Base-by-base conservation (phyloP, 92 coral and sea anemone species). In the Siderastrea radians region DNA sequence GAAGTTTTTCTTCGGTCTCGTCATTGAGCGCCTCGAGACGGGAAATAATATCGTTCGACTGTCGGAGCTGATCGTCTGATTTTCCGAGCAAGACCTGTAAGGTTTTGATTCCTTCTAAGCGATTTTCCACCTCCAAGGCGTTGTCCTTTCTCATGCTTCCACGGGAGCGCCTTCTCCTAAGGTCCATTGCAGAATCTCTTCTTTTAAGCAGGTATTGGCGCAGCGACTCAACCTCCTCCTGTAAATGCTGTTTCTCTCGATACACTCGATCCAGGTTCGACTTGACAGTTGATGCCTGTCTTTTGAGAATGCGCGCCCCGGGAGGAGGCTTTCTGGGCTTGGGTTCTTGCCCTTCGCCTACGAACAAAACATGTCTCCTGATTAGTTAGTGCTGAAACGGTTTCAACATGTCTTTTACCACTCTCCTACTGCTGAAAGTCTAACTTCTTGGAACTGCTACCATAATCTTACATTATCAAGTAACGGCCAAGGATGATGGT, bases 231-330 rank as follows among this genome's bases (percentile, higher is more conserved):
- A 95, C 98, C 61, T 95, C 98, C 62, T 91, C 94, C 74, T 95
- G 92, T 7, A 95, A 86, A 68, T 95, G 98, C 43, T 90, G 96
- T 81, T 93, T 95, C 76, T 95, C 98, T 54, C 96, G 84, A 78
- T 72, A 93, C 1, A 95, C 96, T 43, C 98, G 92, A 83, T 95
- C 98, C 78, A 95, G 87, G 84, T 95, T 95, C 6, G 93, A 88
- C 62, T 94, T 94, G 7, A 91, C 96, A 63, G 91, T 88, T 19
- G 95, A 93, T 52, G 95, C 95, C 72, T 94, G 92, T 15, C 95
- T 80, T 55, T 86, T 89, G 17, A 93, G 89, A 44, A 93, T 75
- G 51, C 95, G 95, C 10, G 90, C 95, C 50, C 89, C 93, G 5
- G 95, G 93, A 13, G 93, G 91, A 4, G 93, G 93, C 6, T 88